A percentile compares a stretch with the other conserved stretches of the same genome.
phyloP scores from a whole-genome alignment of 1,140 invertebrate species.

The Pachypeltis micranthus region DNA sequence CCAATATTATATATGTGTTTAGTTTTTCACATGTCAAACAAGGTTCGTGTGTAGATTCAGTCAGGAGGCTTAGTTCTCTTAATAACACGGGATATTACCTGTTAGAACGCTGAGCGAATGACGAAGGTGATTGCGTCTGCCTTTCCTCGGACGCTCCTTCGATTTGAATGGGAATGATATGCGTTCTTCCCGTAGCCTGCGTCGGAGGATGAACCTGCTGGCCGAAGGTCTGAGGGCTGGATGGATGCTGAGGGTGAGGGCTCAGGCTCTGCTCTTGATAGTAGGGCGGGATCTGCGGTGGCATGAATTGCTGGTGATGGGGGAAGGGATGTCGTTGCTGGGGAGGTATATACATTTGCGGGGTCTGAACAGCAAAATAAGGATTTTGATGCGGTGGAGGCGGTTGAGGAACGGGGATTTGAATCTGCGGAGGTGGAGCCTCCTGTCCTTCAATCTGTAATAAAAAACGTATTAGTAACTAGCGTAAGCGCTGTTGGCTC shows the following conservation, averaged over 20 bases:
- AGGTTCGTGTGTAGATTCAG: no score
- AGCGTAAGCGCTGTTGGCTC: no score
- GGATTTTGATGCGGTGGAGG: conserved; percentile 3
- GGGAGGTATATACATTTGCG: conserved; percentile 10
- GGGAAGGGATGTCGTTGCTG: background rate
- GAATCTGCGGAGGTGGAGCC: conserved; percentile 14
- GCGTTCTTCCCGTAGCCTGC: conserved; percentile 14
- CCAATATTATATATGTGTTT: no score
- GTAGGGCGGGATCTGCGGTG: conserved; percentile 20
- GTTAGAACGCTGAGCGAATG: background rate
- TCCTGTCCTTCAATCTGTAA: conserved; percentile 29
- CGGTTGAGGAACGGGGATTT: conserved; percentile 7
- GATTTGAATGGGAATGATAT: conserved; percentile 40
- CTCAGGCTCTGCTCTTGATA: conserved; percentile 24
- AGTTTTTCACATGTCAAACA: no score
- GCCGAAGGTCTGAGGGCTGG: conserved; percentile 24
- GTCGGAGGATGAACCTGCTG: conserved; percentile 16
- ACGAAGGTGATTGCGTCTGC: background rate
- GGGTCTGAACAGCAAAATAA: background rate
- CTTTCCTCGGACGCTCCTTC: conserved; percentile 30
- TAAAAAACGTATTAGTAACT: no score
- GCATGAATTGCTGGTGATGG: conserved; percentile 1
- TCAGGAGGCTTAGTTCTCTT: no score
- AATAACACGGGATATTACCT: no score
- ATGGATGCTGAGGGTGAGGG: conserved; percentile 29